Base-by-base conservation (phyloP, 2,797 vertebrate species). In the Clarias pachynema region DNA sequence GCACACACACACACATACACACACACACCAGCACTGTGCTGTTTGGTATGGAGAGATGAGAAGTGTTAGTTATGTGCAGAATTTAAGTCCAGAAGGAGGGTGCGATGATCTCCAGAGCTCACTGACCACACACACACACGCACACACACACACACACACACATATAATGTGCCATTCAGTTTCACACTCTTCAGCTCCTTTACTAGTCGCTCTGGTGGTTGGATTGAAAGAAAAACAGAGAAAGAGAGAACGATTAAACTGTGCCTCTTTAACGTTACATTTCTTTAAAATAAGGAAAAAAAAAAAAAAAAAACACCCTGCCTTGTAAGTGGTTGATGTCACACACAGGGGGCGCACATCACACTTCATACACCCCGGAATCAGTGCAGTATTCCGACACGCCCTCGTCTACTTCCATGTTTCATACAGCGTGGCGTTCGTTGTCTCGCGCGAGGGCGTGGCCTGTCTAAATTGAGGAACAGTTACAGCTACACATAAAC, bases 201-300 rank as follows among this genome's bases (percentile, higher is more conserved):
- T 72, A 66, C 81, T 24, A 70, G 60, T 60, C 70, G 44, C 53
- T 53, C 74, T 44, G 49, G 49, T 79, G 34, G 49, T 79, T 82
- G 79, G 62, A 77, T 65, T 87, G 72, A 73, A 86, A 57, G 29
- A 16, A 69, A 3, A 18, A 12, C 44, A 65, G n/a, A 65, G n/a
- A 68, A 20, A 81, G 57, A 12, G 14, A 53, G 68, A 73, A 20
- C 1, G 40, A 40, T 84, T 84, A 84, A 57, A 66, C 7, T n/a
- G 22, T 90, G 86, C 86, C 74, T 84, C 72, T 31, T 68, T 78
- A 70, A 56, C 77, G 20, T 63, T 86, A 90, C 49, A 84, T 80
- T 15, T n/a, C 14, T 49, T 49, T 49, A 49, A 49, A 49, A 49
- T 49, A 49, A 12, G 44, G 10, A 7, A 7, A 18, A 8, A 44